These are phyloP conservation scores for Bicyclus anynana DNA, from an alignment of 1,140 invertebrate genomes.

Conservation along the genomic window DNA sequence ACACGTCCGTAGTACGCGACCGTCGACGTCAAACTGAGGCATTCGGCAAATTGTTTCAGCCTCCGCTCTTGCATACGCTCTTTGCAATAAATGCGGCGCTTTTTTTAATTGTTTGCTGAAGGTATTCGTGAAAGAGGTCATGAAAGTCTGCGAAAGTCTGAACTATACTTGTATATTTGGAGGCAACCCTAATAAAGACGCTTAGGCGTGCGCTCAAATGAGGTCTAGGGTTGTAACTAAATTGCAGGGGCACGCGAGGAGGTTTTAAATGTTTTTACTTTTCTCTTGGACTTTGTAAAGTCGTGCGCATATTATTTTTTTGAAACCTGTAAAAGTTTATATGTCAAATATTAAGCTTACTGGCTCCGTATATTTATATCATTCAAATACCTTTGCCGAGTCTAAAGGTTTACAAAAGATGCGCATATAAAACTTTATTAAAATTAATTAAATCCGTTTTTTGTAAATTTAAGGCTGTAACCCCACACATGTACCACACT, in stretches of 20 bases:
- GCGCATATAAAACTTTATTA: no score
- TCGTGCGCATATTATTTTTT: background rate
- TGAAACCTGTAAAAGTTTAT: background rate
- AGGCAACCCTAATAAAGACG: background rate
- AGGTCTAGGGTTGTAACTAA: background rate
- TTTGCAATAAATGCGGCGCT: conserved; percentile 9
- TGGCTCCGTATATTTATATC: no score
- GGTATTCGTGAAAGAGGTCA: background rate
- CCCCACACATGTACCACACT: no score
- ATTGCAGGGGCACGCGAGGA: background rate
- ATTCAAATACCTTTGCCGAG: no score
- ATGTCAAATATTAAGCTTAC: background rate
- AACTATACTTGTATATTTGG: background rate
- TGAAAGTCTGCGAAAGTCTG: background rate
- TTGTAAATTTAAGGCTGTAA: no score
- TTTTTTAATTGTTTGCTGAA: conserved; percentile 16
- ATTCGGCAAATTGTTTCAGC: conserved; percentile 16
- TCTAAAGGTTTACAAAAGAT: no score
- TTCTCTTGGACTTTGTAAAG: background rate
- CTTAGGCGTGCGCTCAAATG: background rate
- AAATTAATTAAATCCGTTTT: no score
- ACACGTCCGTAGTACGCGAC: conserved; percentile 28
- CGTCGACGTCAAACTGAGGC: conserved; percentile 30
- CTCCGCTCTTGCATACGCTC: conserved; percentile 10
- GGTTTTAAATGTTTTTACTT: background rate